Conservation (phyloP, 2,113 vertebrate genomes). For the Rynchops niger region DNA sequence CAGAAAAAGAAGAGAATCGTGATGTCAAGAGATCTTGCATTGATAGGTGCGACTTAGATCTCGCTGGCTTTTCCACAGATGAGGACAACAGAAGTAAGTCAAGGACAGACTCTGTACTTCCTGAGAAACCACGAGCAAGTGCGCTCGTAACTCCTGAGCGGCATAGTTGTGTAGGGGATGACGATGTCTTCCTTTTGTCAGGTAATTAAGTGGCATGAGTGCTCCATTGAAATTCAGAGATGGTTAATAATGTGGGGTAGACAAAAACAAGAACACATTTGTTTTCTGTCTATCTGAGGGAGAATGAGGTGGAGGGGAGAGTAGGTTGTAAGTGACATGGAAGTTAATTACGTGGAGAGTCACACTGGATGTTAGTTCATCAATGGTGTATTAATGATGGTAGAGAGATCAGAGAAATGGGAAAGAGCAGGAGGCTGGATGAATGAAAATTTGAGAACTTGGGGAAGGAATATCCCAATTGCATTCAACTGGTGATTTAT, state of each 20-base stretch:
- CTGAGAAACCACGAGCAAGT: not conserved
- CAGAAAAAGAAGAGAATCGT: not conserved
- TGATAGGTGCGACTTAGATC: conserved; percentile 1
- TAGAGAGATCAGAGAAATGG: not conserved
- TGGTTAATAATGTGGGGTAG: not conserved
- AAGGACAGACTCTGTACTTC: not conserved
- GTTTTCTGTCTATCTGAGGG: not conserved
- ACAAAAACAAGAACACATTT: not conserved
- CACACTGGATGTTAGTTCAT: not conserved
- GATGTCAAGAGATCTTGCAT: conserved; percentile 43
- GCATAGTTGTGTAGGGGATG: not conserved
- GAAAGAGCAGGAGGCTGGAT: not conserved
- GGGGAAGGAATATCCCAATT: not conserved
- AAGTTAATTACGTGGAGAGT: not conserved
- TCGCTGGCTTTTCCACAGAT: not conserved
- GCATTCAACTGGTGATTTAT: not conserved
- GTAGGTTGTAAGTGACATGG: not conserved
- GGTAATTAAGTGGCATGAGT: conserved; percentile 53
- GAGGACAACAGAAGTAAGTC: not conserved
- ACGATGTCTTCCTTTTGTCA: conserved; percentile 59
- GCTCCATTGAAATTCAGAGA: not conserved
- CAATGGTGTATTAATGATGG: not conserved
- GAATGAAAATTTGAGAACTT: not conserved
- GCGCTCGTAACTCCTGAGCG: not conserved
- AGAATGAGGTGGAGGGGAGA: not conserved